Evolutionary conservation across 2,888 invertebrate genomes (phyloP).

Genomic region (Isoperla grammatica): DNA sequence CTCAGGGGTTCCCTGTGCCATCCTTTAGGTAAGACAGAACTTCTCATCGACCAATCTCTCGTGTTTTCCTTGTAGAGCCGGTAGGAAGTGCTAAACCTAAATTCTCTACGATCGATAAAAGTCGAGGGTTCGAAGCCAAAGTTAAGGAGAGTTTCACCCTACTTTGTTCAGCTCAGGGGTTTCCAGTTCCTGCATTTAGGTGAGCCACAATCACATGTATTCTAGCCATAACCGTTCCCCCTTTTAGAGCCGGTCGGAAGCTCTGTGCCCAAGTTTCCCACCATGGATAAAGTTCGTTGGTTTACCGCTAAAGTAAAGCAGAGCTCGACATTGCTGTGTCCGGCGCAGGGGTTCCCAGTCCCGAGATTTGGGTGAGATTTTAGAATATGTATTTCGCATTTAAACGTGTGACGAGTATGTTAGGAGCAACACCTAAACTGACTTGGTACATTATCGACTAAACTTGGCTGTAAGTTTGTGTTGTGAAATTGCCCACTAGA

Average conservation of each 20-base stretch:
- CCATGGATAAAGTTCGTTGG: slow-evolving; percentile 59
- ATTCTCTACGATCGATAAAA: slow-evolving; percentile 48
- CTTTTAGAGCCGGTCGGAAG: slow-evolving; percentile 7
- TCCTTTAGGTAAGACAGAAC: slow-evolving; percentile 58
- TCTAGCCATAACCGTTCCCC: not conserved
- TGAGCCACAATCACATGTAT: not conserved
- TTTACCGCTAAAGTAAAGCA: slow-evolving; percentile 49
- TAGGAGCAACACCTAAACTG: no score
- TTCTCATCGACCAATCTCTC: slow-evolving; percentile 2
- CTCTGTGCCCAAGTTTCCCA: slow-evolving; percentile 61
- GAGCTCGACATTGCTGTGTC: slow-evolving; percentile 56
- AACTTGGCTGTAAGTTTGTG: no score
- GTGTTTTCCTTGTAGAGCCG: slow-evolving; percentile 51
- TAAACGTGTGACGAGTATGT: no score
- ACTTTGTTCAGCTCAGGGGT: slow-evolving; percentile 61
- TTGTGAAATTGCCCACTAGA: slow-evolving; percentile 44
- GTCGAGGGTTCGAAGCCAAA: slow-evolving; percentile 34
- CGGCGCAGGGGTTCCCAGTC: slow-evolving; percentile 61
- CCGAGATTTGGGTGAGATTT: slow-evolving; percentile 63
- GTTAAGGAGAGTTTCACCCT: slow-evolving; percentile 49
- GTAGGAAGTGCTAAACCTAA: slow-evolving; percentile 63
- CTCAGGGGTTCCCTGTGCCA: slow-evolving; percentile 62
- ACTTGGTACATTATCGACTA: no score
- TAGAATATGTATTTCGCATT: no score
- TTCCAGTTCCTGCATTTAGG: slow-evolving; percentile 42